Conservation (phyloP, 2,797 vertebrate genomes). For the Botia almorhae region DNA sequence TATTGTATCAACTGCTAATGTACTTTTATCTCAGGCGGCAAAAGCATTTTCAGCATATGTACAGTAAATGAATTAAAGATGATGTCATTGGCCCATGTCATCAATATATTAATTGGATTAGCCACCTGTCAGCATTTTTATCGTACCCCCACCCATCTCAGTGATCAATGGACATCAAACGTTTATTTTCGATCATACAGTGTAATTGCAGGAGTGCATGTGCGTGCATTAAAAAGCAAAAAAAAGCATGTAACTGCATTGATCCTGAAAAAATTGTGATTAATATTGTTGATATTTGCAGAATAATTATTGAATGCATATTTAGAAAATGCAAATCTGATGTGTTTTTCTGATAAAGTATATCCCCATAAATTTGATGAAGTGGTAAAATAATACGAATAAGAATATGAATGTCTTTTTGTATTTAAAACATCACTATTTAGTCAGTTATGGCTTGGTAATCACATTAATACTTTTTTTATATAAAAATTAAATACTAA, state of each 20-base stretch:
- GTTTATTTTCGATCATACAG: slow-evolving; percentile 10
- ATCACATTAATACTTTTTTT: background rate
- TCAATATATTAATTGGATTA: slow-evolving; percentile 47
- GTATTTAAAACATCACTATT: background rate
- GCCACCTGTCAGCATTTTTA: slow-evolving; percentile 19
- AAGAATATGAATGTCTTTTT: background rate
- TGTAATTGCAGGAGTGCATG: background rate
- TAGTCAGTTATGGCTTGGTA: background rate
- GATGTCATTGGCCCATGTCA: slow-evolving; percentile 35
- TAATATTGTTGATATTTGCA: background rate
- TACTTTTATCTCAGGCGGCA: slow-evolving; percentile 56
- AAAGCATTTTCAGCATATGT: slow-evolving; percentile 51
- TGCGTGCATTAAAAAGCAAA: background rate
- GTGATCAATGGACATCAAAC: background rate
- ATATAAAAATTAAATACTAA: background rate
- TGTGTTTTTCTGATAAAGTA: background rate
- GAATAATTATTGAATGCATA: slow-evolving; percentile 9
- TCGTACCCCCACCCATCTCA: background rate
- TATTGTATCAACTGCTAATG: slow-evolving; percentile 55
- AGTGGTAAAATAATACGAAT: background rate
- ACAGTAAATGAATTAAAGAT: slow-evolving; percentile 51
- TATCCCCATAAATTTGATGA: background rate
- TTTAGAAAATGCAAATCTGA: background rate
- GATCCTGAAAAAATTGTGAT: background rate
- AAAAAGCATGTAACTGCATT: slow-evolving; percentile 10